phyloP scores from a whole-genome alignment of 1,140 invertebrate genomes.

The Heliconius melpomene region DNA sequence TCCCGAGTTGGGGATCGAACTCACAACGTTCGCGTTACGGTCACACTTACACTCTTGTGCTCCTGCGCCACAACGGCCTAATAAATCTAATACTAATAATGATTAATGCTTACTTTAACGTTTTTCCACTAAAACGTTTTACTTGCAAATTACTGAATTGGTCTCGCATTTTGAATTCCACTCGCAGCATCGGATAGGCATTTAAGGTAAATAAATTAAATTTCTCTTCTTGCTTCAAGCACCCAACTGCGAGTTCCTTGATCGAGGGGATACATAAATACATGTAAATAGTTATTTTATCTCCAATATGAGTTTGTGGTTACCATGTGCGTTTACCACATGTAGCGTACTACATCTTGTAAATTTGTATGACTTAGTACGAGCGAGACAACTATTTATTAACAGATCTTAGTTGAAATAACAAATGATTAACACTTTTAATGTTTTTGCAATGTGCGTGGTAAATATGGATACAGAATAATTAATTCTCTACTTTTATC shows the following conservation, averaged over 20 bases:
- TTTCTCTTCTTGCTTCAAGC: constrained; percentile 28
- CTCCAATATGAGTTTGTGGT: not conserved
- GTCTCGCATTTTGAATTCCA: constrained; percentile 27
- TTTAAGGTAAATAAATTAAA: constrained; percentile 34
- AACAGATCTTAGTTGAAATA: too few species aligned
- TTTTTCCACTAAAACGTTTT: not conserved
- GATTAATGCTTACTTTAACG: not conserved
- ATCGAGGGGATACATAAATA: constrained; percentile 28
- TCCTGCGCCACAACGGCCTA: too few species aligned
- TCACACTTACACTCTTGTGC: not conserved
- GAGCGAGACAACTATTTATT: too few species aligned
- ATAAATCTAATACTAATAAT: not conserved
- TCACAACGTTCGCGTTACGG: not conserved
- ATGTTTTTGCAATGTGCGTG: too few species aligned
- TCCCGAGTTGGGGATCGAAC: not conserved
- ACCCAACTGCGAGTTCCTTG: constrained; percentile 24
- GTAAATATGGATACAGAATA: too few species aligned
- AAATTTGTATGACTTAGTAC: too few species aligned
- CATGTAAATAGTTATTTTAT: constrained; percentile 17
- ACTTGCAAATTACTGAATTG: constrained; percentile 20
- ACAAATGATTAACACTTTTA: too few species aligned
- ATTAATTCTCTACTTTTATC: too few species aligned
- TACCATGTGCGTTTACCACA: not conserved
- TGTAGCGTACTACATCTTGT: too few species aligned
- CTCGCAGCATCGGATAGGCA: constrained; percentile 6